Evolutionary conservation across 2,888 invertebrate species (phyloP).

Genomic region (Rhynchonema sp.): DNA sequence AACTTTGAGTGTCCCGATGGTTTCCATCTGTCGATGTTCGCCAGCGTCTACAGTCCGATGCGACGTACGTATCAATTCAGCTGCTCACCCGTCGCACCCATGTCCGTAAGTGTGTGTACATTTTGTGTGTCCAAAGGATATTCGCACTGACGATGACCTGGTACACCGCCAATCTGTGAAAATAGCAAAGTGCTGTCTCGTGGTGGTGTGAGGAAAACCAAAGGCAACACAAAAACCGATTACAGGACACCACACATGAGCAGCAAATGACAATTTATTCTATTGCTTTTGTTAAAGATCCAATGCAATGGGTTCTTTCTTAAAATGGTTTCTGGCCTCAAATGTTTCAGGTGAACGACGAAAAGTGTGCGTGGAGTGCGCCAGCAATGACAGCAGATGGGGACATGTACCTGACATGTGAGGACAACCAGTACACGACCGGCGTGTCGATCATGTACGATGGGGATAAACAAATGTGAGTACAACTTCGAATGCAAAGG

Average conservation of each 20-base stretch:
- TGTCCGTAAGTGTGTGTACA: background rate
- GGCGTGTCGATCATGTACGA: background rate
- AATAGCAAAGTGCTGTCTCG: too few species aligned
- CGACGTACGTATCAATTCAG: background rate
- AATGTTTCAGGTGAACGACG: background rate
- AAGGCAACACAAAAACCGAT: too few species aligned
- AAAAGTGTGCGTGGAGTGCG: background rate
- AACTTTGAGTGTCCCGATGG: conserved; percentile 1
- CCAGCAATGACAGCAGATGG: background rate
- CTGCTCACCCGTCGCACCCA: background rate
- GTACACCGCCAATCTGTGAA: too few species aligned
- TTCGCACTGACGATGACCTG: too few species aligned
- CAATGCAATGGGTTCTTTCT: too few species aligned
- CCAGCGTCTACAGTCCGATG: background rate
- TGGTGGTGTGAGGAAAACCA: too few species aligned
- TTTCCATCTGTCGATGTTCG: conserved; percentile 1
- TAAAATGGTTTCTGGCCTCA: too few species aligned
- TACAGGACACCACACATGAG: too few species aligned
- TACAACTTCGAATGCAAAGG: too few species aligned
- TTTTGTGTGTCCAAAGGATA: background rate
- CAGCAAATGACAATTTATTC: too few species aligned
- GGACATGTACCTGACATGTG: conserved; percentile 1
- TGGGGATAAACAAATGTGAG: background rate
- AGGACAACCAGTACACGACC: background rate
- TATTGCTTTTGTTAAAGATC: too few species aligned